Evolutionary conservation across 2,797 vertebrate species (phyloP), one percentile per base, ranked within the genome.

Genomic region (Coranthus polyacanthus): DNA sequence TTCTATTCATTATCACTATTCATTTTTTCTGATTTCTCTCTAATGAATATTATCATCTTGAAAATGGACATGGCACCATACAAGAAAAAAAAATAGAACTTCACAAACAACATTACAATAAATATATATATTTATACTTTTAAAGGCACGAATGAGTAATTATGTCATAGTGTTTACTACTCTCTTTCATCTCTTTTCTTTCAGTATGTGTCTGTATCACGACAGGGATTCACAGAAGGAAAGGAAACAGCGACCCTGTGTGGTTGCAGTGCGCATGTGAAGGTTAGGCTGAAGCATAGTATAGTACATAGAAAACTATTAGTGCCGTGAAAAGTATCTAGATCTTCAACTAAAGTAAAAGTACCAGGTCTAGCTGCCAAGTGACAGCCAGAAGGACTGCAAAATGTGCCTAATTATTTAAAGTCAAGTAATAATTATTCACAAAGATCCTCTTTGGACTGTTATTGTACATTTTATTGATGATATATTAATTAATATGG

Each of bases 191-290:
- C 26, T 29, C 1, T 44, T 20, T 24, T 52, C 8, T 15, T 12
- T 29, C n/a, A n/a, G n/a, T 29, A 29, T 29, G 2, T 11, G 12
- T 18, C 18, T 29, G 13, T 10, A n/a, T 22, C 15, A 20, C 15
- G 52, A 49, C 15, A 15, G 12, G 44, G n/a, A 21, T 16, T 6
- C 17, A 39, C 15, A 15, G 12, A 59, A 46, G 22, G 11, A 53
- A 62, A 32, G 59, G 44, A 83, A 83, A 85, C 56, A 24, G 78
- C 42, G 86, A 74, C 88, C 60, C 75, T 1, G 3, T 78, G 87
- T 89, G 90, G 89, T 62, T 57, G 22, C 17, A 53, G 29, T 6
- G 5, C 71, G 78, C 16, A 84, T 82, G 38, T 81, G 46, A 53
- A 53, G 17, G 16, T 21, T 39, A 49, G 39, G 16, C 6, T 52